These are phyloP conservation scores for Prionailurus bengalensis DNA, from an alignment of 2,113 vertebrate genomes.

Conservation along the genomic window DNA sequence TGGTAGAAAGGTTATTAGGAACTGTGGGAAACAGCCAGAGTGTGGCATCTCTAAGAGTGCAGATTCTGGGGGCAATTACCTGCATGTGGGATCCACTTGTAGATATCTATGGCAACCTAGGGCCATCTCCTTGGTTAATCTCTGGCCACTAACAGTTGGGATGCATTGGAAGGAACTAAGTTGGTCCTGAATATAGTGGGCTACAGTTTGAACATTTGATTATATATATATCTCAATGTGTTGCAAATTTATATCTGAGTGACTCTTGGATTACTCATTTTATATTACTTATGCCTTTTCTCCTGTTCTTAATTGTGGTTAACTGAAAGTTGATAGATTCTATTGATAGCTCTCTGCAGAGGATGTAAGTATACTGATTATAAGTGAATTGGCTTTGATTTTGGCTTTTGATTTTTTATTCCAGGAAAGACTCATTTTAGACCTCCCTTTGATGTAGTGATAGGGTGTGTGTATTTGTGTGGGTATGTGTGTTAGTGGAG, in stretches of 20 bases:
- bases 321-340: conserved; percentile 34
- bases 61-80: neutral
- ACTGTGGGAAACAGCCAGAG: neutral
- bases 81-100: neutral
- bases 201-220: conserved; percentile 28
- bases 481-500: neutral
- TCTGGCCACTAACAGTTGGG: neutral
- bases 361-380: conserved; percentile 14
- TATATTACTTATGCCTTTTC: conserved; percentile 30
- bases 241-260: conserved; percentile 33
- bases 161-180: neutral
- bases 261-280: conserved; percentile 40
- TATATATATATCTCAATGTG: conserved; percentile 19
- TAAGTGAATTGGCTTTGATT: conserved; percentile 16
- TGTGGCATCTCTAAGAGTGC: neutral
- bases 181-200: neutral
- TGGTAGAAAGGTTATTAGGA: conserved; percentile 51
- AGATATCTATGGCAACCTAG: neutral
- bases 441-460: neutral
- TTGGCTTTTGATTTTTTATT: conserved; percentile 58
- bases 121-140: neutral
- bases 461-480: neutral
- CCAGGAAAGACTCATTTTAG: conserved; percentile 38
- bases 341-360: neutral
- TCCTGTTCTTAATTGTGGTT: conserved; percentile 14